Percentiles rank a stretch among this genome's conserved stretches.
Conservation (phyloP, 2,113 vertebrate species). For the Siphamia tubifer region DNA sequence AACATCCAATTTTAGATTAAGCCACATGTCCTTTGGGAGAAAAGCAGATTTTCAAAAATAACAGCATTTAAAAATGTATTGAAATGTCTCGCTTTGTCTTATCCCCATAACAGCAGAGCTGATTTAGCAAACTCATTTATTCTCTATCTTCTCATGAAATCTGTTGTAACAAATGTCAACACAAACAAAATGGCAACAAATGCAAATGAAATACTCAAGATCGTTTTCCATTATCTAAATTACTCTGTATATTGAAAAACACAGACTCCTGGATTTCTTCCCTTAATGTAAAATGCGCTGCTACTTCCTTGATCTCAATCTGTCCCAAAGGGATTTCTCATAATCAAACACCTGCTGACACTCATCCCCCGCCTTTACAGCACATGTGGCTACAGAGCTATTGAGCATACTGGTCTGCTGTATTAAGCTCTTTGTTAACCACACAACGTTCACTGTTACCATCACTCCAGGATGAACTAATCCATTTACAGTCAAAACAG, state of each 20-base stretch:
- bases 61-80: no score
- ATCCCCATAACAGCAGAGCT: not conserved
- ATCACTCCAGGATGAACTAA: not conserved
- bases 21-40: no score
- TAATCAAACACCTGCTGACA: conserved; percentile 60
- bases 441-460: not conserved
- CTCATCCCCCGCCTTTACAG: conserved; percentile 16
- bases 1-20: no score
- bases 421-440: conserved; percentile 8
- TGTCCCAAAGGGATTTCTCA: conserved; percentile 46
- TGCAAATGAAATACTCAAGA: conserved; percentile 4
- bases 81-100: no score
- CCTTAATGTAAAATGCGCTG: conserved; percentile 20
- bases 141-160: not conserved
- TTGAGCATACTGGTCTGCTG: conserved; percentile 31
- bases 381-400: conserved; percentile 46
- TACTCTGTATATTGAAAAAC: conserved; percentile 9
- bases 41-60: no score
- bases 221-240: conserved; percentile 6
- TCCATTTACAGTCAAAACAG: not conserved
- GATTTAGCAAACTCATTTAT: not conserved
- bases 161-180: not conserved
- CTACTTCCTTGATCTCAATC: conserved; percentile 54
- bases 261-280: not conserved
- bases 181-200: not conserved